phyloP scores from a whole-genome alignment of 2,113 vertebrate species.

The Colaptes auratus region DNA sequence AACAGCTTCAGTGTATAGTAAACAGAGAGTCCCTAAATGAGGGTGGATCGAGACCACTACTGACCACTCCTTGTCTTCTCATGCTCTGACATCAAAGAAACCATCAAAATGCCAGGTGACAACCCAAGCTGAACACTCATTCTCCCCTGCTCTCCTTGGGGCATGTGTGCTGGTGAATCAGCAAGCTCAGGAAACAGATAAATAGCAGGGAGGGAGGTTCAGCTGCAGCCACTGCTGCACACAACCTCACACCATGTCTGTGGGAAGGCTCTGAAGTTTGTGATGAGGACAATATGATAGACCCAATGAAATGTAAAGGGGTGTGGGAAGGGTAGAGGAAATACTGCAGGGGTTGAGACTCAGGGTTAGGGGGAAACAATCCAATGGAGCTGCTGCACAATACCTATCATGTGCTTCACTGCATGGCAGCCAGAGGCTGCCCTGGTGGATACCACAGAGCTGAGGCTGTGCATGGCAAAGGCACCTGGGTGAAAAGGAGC shows the following conservation, averaged over 20 bases:
- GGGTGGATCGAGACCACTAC: neutral
- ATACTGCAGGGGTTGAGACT: neutral
- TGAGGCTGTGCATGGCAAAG: neutral
- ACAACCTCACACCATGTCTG: rapidly evolving
- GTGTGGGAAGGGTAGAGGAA: neutral
- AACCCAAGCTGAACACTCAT: neutral
- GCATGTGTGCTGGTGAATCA: rapidly evolving
- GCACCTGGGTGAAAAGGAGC: neutral
- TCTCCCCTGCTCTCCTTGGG: rapidly evolving
- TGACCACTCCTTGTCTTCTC: neutral
- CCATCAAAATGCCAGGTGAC: neutral
- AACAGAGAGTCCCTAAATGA: neutral
- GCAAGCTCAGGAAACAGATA: neutral
- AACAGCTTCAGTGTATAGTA: neutral
- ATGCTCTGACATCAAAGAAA: neutral
- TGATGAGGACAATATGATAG: rapidly evolving
- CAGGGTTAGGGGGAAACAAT: neutral
- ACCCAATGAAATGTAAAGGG: neutral
- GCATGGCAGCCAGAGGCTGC: rapidly evolving
- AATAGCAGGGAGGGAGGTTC: neutral
- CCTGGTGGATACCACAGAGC: neutral
- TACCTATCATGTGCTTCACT: neutral
- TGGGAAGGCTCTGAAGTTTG: neutral
- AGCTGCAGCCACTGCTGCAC: neutral
- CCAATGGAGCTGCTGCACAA: neutral